Percentiles rank a stretch among this genome's conserved stretches.
Conservation (phyloP, 1,140 invertebrate genomes). For the Acromyrmex heyeri region DNA sequence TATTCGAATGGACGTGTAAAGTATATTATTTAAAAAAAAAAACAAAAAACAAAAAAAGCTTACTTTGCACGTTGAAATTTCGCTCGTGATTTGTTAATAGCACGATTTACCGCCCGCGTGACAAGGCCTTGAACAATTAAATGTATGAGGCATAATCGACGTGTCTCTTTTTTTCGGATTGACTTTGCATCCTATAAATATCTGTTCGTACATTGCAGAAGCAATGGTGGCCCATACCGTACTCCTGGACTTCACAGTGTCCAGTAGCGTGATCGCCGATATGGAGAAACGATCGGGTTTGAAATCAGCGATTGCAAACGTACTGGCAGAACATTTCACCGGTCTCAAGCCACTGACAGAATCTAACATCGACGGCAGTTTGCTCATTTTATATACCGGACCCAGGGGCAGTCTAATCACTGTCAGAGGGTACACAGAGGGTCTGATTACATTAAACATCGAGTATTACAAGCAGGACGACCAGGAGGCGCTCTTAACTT, state of each 20-base stretch:
- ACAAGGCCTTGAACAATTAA: neutral
- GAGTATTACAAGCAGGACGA: conserved; percentile 93
- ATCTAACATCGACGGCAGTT: conserved; percentile 89
- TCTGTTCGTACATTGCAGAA: conserved; percentile 40
- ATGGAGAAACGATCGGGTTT: conserved; percentile 89
- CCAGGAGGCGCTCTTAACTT: conserved; percentile 90
- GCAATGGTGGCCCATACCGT: conserved; percentile 93
- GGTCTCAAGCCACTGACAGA: conserved; percentile 89
- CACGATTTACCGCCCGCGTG: neutral
- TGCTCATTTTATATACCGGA: conserved; percentile 90
- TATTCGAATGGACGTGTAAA: neutral
- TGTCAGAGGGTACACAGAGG: conserved; percentile 90
- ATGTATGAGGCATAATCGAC: neutral
- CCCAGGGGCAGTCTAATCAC: conserved; percentile 90
- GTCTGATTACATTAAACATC: conserved; percentile 92
- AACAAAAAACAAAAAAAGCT: neutral
- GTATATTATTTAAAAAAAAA: neutral
- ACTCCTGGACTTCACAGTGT: conserved; percentile 93
- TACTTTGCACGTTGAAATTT: neutral
- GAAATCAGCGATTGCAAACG: conserved; percentile 89
- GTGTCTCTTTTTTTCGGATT: neutral
- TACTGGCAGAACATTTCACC: conserved; percentile 90
- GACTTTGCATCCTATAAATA: neutral
- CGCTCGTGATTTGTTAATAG: neutral
- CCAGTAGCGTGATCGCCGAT: conserved; percentile 89